A percentile compares a stretch with the other conserved stretches of the same genome.
Conservation (phyloP, 30 jellyfish, hydroid and myxozoan genomes). For the Pseudorhiza aurosa region DNA sequence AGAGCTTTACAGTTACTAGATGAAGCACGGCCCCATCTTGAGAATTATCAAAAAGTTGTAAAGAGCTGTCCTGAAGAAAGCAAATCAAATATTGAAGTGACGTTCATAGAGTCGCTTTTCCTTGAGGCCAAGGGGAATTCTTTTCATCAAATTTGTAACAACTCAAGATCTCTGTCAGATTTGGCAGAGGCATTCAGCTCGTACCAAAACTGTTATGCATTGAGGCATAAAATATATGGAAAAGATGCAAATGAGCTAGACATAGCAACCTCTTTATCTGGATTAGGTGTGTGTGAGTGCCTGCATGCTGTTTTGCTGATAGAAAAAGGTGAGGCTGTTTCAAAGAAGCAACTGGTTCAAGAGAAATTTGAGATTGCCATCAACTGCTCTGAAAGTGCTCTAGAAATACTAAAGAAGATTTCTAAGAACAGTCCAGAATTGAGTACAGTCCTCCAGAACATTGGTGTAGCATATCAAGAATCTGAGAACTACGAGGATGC, state of each 20-base stretch:
- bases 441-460: slow-evolving; percentile 17
- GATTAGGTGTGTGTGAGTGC: slow-evolving; percentile 20
- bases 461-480: slow-evolving; percentile 18
- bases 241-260: neutral
- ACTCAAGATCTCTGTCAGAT: neutral
- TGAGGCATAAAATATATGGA: neutral
- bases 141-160: neutral
- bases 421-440: neutral
- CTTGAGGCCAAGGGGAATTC: slow-evolving; percentile 22
- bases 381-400: slow-evolving; percentile 1
- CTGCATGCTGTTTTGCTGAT: neutral
- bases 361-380: slow-evolving; percentile 11
- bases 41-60: neutral
- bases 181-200: slow-evolving; percentile 16
- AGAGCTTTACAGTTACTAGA: neutral
- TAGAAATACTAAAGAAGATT: neutral
- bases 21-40: neutral
- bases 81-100: neutral
- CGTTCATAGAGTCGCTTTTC: slow-evolving; percentile 11
- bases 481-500: slow-evolving; percentile 28
- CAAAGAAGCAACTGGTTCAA: neutral
- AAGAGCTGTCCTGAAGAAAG: neutral
- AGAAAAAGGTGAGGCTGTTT: neutral
- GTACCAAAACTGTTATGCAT: neutral
- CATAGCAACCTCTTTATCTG: slow-evolving; percentile 7